Percentiles rank a stretch among this genome's conserved stretches.
phyloP scores from a whole-genome alignment of 2,113 vertebrate species.

The Montifringilla adamsi region DNA sequence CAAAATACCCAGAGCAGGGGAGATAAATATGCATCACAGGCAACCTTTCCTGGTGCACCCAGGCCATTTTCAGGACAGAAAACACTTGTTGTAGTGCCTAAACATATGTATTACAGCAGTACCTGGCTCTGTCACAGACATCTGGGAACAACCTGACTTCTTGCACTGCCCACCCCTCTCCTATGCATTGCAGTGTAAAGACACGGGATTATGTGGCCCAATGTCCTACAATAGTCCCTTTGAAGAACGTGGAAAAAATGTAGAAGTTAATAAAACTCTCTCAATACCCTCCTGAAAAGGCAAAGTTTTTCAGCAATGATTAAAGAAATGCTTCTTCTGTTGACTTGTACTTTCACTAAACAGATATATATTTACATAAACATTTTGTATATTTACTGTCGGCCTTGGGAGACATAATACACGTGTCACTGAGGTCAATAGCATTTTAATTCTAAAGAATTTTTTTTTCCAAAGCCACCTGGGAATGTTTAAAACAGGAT shows the following conservation, averaged over 20 bases:
- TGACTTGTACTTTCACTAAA: neutral
- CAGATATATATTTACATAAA: slow-evolving; percentile 53
- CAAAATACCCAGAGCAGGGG: neutral
- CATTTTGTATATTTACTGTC: slow-evolving; percentile 68
- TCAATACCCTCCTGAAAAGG: neutral
- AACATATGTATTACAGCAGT: slow-evolving; percentile 11
- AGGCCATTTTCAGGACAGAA: neutral
- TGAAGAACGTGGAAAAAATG: neutral
- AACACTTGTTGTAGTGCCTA: slow-evolving; percentile 2
- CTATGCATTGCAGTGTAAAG: neutral
- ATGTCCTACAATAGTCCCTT: slow-evolving; percentile 5
- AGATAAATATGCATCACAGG: neutral
- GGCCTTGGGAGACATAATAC: slow-evolving; percentile 54
- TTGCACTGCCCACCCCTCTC: neutral
- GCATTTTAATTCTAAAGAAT: slow-evolving; percentile 70
- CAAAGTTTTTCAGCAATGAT: neutral
- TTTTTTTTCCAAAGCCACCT: slow-evolving; percentile 52
- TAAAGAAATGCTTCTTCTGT: neutral
- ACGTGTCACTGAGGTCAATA: slow-evolving; percentile 66
- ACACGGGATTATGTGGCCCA: neutral
- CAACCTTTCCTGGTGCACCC: neutral
- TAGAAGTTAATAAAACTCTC: neutral
- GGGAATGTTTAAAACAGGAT: slow-evolving; percentile 76
- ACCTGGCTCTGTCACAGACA: neutral
- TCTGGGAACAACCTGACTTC: slow-evolving; percentile 2